These are phyloP conservation scores for Cephalophus harveyi DNA, from an alignment of 2,113 vertebrate genomes.

Conservation along the genomic window DNA sequence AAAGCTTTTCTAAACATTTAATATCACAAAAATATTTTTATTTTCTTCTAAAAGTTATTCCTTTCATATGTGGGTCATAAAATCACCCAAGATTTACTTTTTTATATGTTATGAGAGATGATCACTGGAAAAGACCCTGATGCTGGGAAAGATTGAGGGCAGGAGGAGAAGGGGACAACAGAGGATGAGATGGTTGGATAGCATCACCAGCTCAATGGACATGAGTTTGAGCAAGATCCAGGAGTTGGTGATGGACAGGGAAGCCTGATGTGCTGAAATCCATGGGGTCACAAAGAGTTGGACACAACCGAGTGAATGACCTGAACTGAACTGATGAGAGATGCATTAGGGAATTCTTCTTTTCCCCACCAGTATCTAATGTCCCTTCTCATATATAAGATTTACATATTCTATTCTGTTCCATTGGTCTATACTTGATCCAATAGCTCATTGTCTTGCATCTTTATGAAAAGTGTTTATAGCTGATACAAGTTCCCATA, in stretches of 20 bases:
- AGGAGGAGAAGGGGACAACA: background rate
- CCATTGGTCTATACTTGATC: background rate
- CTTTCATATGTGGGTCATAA: background rate
- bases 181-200: background rate
- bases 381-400: background rate
- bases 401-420: background rate
- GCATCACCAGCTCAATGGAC: background rate
- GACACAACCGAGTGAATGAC: background rate
- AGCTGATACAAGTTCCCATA: background rate
- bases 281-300: background rate
- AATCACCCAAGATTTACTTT: background rate
- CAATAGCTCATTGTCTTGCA: background rate
- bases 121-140: background rate
- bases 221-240: background rate
- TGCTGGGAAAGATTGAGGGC: background rate
- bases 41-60: background rate
- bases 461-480: background rate
- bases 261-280: background rate
- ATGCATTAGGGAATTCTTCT: background rate
- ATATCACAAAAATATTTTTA: background rate
- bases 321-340: fast-evolving
- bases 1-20: background rate
- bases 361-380: background rate
- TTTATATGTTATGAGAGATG: background rate
- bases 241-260: background rate